These are phyloP conservation scores for Eumacrocentrus americanus DNA, from an alignment of 2,888 invertebrate species.

Conservation along the genomic window DNA sequence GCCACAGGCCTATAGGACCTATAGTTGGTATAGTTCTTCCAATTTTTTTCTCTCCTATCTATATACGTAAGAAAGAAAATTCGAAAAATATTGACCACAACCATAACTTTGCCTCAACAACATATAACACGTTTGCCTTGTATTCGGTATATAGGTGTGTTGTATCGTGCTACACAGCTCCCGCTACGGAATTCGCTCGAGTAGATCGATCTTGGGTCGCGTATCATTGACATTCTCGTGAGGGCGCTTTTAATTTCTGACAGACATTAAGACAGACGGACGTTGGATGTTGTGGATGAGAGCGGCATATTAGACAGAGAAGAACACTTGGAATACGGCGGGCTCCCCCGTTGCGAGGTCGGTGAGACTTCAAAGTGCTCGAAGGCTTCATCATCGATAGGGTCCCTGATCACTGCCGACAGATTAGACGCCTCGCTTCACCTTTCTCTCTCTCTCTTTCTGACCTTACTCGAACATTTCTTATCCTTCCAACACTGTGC, in stretches of 20 bases:
- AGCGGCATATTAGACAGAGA: conserved; percentile 35
- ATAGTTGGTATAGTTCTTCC: too few relatives aligned
- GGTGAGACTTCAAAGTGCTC: conserved; percentile 57
- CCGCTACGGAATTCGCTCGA: too few relatives aligned
- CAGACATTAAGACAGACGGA: conserved; percentile 53
- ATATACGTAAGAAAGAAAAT: neutral
- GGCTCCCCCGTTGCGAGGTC: conserved; percentile 55
- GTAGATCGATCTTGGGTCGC: conserved; percentile 8
- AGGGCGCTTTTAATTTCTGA: conserved; percentile 49
- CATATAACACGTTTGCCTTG: too few relatives aligned
- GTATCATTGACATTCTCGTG: neutral
- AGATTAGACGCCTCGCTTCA: conserved; percentile 57
- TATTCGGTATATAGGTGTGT: too few relatives aligned
- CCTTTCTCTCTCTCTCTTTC: conserved; percentile 33
- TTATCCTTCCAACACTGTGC: conserved; percentile 12
- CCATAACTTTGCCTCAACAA: neutral
- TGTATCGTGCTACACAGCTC: too few relatives aligned
- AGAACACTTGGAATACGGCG: conserved; percentile 32
- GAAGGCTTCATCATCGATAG: conserved; percentile 61
- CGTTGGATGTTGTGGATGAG: conserved; percentile 35
- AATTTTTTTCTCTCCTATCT: neutral
- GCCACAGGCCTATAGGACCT: too few relatives aligned
- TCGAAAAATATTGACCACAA: neutral
- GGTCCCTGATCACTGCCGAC: conserved; percentile 58
- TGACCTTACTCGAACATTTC: conserved; percentile 5